phyloP scores from a whole-genome alignment of 2,113 vertebrate genomes.

The Tenebrosternarchus preto region DNA sequence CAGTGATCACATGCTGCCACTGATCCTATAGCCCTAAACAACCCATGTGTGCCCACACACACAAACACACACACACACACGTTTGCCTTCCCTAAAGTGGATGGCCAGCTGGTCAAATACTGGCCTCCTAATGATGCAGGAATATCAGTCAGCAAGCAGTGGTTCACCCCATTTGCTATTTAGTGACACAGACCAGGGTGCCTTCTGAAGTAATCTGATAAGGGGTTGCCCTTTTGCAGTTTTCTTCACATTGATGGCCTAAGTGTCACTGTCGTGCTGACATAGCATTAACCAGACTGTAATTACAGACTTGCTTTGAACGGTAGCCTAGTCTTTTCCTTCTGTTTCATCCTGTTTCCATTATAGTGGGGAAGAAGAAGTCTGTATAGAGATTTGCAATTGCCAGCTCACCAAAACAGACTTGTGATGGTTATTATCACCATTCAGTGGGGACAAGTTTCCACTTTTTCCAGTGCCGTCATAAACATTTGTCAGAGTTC shows the following conservation, averaged over 20 bases:
- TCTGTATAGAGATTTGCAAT: not conserved
- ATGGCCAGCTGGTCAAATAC: not conserved
- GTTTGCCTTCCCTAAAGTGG: conserved; percentile 27
- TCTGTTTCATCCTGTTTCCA: not conserved
- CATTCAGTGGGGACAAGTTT: too few relatives aligned
- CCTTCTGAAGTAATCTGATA: conserved; percentile 9
- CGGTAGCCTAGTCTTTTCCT: not conserved
- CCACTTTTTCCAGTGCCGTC: too few relatives aligned
- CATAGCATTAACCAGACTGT: not conserved
- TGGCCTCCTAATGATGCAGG: conserved; percentile 44
- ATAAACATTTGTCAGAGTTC: too few relatives aligned
- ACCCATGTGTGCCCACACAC: not conserved
- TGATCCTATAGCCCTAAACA: conserved; percentile 24
- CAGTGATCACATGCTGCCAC: conserved; percentile 31
- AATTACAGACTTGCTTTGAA: not conserved
- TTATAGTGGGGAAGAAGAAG: not conserved
- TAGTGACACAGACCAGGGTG: conserved; percentile 8
- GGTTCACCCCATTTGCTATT: conserved; percentile 24
- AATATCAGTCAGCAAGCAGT: conserved; percentile 31
- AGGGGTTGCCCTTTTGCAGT: not conserved
- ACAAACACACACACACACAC: conserved; percentile 27
- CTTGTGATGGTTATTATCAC: not conserved
- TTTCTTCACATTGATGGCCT: not conserved
- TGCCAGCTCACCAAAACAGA: not conserved
- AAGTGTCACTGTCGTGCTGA: not conserved